Evolutionary conservation across 2,113 vertebrate species (phyloP), one percentile per base, ranked within the genome.

Genomic region (Istiophorus platypterus): DNA sequence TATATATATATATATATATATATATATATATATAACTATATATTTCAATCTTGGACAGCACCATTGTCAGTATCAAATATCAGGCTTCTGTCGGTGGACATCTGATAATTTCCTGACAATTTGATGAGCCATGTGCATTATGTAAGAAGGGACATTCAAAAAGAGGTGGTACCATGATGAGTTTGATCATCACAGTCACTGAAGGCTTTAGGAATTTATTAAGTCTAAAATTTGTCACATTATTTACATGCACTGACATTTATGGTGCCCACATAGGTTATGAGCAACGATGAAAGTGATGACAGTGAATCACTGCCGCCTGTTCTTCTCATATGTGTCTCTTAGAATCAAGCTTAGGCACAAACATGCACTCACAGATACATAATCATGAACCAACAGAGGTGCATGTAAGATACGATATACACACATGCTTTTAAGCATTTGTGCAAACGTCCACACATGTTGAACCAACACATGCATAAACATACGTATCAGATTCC

Each of bases 401-500:
- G 7, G 39, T 68, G 59, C 57, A 29, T 49, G 52, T 51, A 20
- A 70, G 42, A 65, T 57, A 52, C 69, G 61, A 66, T 5, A 56
- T 22, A 37, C 79, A 56, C 52, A 74, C 54, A 37, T 68, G 49
- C 47, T 69, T 65, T 72, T 18, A 66, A 72, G 24, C 20, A 47
- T 70, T 78, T 12, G 45, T 73, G 68, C 24, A 66, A 42, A 18
- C 22, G 2, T 75, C 61, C 76, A 34, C 57, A 77, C 70, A 73
- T 3, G 1, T 51, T 66, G 54, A 63, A 73, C 66, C 47, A 45
- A 68, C 49, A 85, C 52, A 59, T 64, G 37, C 45, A 77, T 83
- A 80, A 91, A 87, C 85, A 81, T 42, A 12, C 24, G 37, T 72
- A 66, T 84, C 68, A 12, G 65, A 64, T 88, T 82, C 61, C 75